These are phyloP conservation scores for Cerceris ruficornis DNA, from an alignment of 2,888 invertebrate genomes.

Conservation along the genomic window DNA sequence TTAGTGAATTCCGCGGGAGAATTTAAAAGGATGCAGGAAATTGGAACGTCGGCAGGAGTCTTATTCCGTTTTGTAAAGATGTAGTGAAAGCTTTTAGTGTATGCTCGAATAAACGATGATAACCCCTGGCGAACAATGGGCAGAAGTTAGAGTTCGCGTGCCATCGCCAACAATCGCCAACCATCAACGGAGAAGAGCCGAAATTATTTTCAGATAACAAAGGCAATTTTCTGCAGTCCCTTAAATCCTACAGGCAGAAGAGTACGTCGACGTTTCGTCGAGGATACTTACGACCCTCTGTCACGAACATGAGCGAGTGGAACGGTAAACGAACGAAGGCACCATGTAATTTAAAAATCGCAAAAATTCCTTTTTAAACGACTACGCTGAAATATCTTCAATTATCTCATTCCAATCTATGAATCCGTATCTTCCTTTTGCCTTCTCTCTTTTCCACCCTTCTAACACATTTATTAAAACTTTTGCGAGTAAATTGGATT, in stretches of 20 bases:
- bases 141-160: constrained; percentile 54
- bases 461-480: too few relatives aligned
- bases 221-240: constrained; percentile 51
- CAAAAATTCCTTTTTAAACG: too few relatives aligned
- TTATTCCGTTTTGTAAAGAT: too few relatives aligned
- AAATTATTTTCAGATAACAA: constrained; percentile 40
- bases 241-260: constrained; percentile 64
- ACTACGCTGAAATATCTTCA: too few relatives aligned
- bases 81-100: too few relatives aligned
- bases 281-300: constrained; percentile 69
- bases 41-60: background rate
- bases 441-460: too few relatives aligned
- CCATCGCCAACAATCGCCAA: constrained; percentile 4
- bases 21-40: background rate
- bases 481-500: too few relatives aligned
- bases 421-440: too few relatives aligned
- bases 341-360: background rate
- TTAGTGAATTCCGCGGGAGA: too few relatives aligned
- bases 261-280: constrained; percentile 61
- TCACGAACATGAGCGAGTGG: constrained; percentile 65
- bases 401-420: too few relatives aligned
- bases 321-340: background rate
- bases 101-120: constrained; percentile 22
- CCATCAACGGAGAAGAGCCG: constrained; percentile 2
- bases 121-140: constrained; percentile 16